Percentiles rank a stretch among this genome's conserved stretches.
These are phyloP conservation scores for Tetramorium alpestre DNA, from an alignment of 1,140 invertebrate species.

Conservation along the genomic window DNA sequence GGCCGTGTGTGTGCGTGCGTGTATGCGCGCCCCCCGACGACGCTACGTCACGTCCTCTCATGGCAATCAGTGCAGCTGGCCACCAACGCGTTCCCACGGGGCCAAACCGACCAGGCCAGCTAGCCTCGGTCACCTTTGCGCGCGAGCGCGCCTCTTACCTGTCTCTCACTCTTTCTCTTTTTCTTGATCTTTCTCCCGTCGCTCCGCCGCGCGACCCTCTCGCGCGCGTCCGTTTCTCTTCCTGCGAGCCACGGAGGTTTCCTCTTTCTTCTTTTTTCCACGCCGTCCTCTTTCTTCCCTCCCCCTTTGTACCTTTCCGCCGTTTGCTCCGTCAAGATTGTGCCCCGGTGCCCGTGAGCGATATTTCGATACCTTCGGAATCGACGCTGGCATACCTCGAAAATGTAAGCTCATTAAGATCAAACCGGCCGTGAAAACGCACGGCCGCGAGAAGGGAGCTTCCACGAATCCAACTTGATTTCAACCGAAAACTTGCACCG, in stretches of 20 bases:
- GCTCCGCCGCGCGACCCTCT: constrained; percentile 1
- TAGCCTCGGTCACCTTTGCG: constrained; percentile 73
- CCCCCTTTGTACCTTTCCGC: constrained; percentile 62
- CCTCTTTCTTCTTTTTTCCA: neutral
- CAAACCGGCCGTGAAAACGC: neutral
- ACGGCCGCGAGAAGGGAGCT: neutral
- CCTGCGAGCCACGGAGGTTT: constrained; percentile 15
- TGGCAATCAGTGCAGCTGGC: constrained; percentile 84
- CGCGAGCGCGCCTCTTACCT: constrained; percentile 71
- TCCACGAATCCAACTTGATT: neutral
- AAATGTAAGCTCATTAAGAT: neutral
- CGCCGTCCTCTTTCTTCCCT: constrained; percentile 7
- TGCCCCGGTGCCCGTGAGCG: constrained; percentile 11
- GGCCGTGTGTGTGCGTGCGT: constrained; percentile 31
- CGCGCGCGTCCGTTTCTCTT: neutral
- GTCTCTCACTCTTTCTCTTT: constrained; percentile 56
- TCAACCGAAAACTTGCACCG: neutral
- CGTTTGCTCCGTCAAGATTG: constrained; percentile 66
- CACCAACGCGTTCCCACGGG: constrained; percentile 85
- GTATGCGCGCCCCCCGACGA: constrained; percentile 59
- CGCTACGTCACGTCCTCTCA: constrained; percentile 80
- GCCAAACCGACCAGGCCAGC: constrained; percentile 80
- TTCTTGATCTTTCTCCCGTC: constrained; percentile 49
- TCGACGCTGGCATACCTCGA: neutral
- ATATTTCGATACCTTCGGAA: constrained; percentile 43